A percentile compares a stretch with the other conserved stretches of the same genome.
Conservation (phyloP, 1,140 invertebrate species). For the Saccostrea echinata region DNA sequence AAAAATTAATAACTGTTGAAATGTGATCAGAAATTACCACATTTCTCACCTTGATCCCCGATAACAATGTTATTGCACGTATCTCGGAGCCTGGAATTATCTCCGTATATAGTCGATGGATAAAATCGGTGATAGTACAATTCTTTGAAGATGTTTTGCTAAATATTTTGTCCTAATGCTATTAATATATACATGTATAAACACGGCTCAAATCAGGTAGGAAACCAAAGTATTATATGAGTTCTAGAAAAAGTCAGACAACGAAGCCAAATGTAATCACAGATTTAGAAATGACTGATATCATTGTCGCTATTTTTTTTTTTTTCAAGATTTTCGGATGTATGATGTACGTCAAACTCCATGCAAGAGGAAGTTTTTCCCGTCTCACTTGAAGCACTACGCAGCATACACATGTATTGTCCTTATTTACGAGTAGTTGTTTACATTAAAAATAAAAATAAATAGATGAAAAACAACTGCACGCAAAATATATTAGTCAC, state of each 20-base stretch:
- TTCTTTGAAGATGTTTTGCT: constrained; percentile 16
- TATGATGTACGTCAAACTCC: not conserved
- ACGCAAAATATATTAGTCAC: not conserved
- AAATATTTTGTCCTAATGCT: not conserved
- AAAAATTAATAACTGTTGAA: constrained; percentile 26
- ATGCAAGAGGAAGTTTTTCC: constrained; percentile 9
- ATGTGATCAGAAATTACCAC: not conserved
- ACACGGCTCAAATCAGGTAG: not conserved
- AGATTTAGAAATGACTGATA: not conserved
- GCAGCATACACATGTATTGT: not conserved
- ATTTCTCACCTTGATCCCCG: not conserved
- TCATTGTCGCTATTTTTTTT: not conserved
- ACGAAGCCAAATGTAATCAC: not conserved
- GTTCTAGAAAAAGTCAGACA: not conserved
- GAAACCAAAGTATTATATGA: not conserved
- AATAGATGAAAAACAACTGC: not conserved
- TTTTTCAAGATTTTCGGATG: constrained; percentile 16
- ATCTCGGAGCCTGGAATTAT: not conserved
- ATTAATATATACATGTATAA: not conserved
- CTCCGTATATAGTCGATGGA: too few species aligned
- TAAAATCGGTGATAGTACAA: not conserved
- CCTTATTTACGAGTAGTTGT: not conserved
- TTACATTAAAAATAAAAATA: not conserved
- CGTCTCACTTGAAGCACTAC: not conserved
- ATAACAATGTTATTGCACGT: not conserved